Evolutionary conservation across 2,113 vertebrate species (phyloP).

Genomic region (Muntiacus muntjak): DNA sequence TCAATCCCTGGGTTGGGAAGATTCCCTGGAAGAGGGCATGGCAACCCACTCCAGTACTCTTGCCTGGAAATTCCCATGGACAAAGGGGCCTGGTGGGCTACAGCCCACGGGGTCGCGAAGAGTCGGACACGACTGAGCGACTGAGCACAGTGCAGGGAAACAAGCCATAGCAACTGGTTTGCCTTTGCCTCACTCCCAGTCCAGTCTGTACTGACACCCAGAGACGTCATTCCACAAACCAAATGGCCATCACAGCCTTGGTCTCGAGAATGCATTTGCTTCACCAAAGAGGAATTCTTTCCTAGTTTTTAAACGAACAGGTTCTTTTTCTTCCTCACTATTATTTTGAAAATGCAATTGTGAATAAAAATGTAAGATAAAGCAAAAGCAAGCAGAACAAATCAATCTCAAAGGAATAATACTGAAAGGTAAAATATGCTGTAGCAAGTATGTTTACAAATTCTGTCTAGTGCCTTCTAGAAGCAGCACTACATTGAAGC

Average conservation of each 20-base stretch:
- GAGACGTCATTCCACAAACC: background rate
- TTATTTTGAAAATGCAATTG: background rate
- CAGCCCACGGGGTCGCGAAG: rapidly evolving
- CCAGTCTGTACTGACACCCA: background rate
- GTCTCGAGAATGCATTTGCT: background rate
- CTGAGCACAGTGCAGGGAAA: background rate
- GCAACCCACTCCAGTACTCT: background rate
- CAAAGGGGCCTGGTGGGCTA: background rate
- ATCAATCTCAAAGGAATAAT: constrained; percentile 4
- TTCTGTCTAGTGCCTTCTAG: background rate
- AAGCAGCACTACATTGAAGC: background rate
- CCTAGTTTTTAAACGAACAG: background rate
- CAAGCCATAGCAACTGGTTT: background rate
- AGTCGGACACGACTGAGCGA: background rate
- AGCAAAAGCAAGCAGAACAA: constrained; percentile 10
- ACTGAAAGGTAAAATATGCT: constrained; percentile 13
- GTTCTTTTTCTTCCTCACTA: background rate
- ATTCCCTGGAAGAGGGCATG: background rate
- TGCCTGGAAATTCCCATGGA: background rate
- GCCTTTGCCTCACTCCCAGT: background rate
- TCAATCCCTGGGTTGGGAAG: background rate
- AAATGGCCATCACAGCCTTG: background rate
- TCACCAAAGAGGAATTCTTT: background rate
- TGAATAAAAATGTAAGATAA: background rate
- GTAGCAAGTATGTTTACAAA: background rate